phyloP scores from a whole-genome alignment of 2,888 invertebrate species.

The Drosophila meridiana region DNA sequence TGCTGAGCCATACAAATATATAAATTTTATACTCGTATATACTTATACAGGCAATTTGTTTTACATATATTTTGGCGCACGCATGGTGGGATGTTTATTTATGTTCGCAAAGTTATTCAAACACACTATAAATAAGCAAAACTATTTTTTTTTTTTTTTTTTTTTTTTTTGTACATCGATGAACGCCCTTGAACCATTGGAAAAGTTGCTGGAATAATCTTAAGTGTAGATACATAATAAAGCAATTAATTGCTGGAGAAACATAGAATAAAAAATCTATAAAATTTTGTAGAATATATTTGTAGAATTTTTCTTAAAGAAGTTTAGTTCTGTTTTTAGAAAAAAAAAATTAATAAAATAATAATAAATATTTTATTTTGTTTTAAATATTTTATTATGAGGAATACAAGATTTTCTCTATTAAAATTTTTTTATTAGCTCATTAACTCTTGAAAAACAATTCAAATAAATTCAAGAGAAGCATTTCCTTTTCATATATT shows the following conservation, averaged over 20 bases:
- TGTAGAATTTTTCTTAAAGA: too few relatives aligned
- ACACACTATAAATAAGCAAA: slow-evolving; percentile 9
- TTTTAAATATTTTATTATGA: too few relatives aligned
- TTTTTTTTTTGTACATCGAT: neutral
- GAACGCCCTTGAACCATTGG: neutral
- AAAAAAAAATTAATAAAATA: too few relatives aligned
- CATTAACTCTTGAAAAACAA: neutral
- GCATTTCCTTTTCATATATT: neutral
- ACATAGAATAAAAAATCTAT: neutral
- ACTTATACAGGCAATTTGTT: neutral
- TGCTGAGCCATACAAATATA: neutral
- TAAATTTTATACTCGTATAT: neutral
- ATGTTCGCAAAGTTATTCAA: neutral
- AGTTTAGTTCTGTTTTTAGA: too few relatives aligned
- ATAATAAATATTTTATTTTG: too few relatives aligned
- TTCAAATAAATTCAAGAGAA: neutral
- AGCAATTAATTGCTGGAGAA: neutral
- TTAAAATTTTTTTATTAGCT: neutral
- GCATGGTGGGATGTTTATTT: slow-evolving; percentile 5
- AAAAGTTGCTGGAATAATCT: neutral
- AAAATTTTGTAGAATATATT: neutral
- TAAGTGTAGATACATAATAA: neutral
- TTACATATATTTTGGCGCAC: neutral
- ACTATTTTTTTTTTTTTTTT: neutral
- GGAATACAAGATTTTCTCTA: too few relatives aligned